Evolutionary conservation across 1,140 invertebrate genomes (phyloP).

Genomic region (Armadillidium nasatum): DNA sequence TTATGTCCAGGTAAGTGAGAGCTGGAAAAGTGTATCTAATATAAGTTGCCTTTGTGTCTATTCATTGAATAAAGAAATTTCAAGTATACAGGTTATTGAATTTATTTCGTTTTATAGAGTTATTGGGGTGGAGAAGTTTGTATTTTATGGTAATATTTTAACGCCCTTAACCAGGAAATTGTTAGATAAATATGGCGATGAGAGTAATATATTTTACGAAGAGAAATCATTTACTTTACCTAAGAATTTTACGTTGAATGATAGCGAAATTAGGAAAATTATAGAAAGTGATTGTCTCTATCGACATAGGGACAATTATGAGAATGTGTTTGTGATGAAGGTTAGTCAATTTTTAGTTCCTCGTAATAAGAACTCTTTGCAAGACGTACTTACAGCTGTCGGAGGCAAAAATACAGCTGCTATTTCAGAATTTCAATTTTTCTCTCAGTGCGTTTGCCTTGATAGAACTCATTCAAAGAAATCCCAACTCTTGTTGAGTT

Average conservation of each 20-base stretch:
- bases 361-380: slow-evolving; percentile 27
- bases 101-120: slow-evolving; percentile 38
- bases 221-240: slow-evolving; percentile 38
- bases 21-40: slow-evolving; percentile 32
- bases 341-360: slow-evolving; percentile 36
- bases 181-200: slow-evolving; percentile 36
- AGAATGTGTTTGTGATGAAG: slow-evolving; percentile 38
- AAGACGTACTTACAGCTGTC: slow-evolving; percentile 23
- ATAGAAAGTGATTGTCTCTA: slow-evolving; percentile 39
- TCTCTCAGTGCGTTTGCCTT: slow-evolving; percentile 35
- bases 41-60: slow-evolving; percentile 33
- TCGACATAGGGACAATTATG: slow-evolving; percentile 37
- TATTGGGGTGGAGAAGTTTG: slow-evolving; percentile 37
- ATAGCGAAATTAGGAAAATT: slow-evolving; percentile 24
- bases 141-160: slow-evolving; percentile 35
- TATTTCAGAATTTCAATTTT: slow-evolving; percentile 36
- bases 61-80: slow-evolving; percentile 24
- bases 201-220: slow-evolving; percentile 32
- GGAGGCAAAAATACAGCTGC: slow-evolving; percentile 24
- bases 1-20: slow-evolving; percentile 38
- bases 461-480: slow-evolving; percentile 30
- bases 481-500: slow-evolving; percentile 29
- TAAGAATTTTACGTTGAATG: slow-evolving; percentile 23
- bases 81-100: slow-evolving; percentile 34
- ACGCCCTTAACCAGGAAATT: slow-evolving; percentile 35